A percentile compares a stretch with the other conserved stretches of the same genome.
Evolutionary conservation across 2,888 invertebrate genomes (phyloP).

Genomic region (Pristionchus mayeri): DNA sequence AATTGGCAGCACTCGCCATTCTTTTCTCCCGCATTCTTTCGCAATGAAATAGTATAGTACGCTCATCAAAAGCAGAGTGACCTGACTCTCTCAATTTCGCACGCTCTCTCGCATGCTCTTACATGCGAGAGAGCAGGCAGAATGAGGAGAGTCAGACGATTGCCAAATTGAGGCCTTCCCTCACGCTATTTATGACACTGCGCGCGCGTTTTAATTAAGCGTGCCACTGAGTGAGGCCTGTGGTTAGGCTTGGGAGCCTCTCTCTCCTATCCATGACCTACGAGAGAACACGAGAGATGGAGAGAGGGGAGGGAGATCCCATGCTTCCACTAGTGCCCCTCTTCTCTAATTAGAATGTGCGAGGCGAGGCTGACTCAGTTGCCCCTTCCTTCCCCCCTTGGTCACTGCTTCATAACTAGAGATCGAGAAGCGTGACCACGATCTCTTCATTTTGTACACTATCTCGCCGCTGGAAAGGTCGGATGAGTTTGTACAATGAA

Average conservation of each 20-base stretch:
- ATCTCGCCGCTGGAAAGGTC: background rate
- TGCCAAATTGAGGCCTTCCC: background rate
- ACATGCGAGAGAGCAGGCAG: background rate
- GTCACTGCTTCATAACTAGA: background rate
- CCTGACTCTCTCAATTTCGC: background rate
- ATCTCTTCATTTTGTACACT: background rate
- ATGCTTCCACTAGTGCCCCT: background rate
- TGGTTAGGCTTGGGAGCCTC: background rate
- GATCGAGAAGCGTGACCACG: background rate
- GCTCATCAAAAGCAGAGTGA: background rate
- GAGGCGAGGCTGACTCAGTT: background rate
- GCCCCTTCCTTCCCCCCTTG: background rate
- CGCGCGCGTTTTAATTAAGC: constrained; percentile 34
- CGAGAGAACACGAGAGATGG: background rate
- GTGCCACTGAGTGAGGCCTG: background rate
- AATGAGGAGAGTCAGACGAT: background rate
- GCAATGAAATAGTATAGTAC: background rate
- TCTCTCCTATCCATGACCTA: background rate
- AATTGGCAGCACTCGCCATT: too few species aligned
- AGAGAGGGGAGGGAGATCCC: background rate
- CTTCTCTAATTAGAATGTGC: constrained; percentile 26
- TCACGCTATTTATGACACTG: constrained; percentile 16
- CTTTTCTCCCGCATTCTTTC: background rate
- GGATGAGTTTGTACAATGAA: background rate
- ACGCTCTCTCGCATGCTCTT: background rate